Conservation (phyloP, 2,113 vertebrate genomes). For the Campylomormyrus numenius region DNA sequence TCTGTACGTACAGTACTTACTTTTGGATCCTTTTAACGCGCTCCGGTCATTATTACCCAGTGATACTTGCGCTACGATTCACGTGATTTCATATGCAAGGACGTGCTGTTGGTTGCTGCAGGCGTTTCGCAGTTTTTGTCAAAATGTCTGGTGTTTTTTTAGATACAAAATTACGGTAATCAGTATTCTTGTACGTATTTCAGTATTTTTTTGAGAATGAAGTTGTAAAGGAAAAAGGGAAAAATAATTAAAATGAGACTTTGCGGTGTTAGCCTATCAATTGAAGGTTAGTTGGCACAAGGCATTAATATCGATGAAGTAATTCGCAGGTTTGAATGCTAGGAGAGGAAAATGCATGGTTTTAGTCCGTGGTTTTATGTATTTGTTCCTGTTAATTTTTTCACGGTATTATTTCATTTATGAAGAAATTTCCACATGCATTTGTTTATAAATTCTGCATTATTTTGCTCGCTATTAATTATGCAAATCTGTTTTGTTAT, state of each 20-base stretch:
- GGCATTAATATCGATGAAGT: no score
- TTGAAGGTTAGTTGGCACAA: no score
- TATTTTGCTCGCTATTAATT: neutral
- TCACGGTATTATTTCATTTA: neutral
- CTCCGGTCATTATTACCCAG: neutral
- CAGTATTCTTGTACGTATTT: no score
- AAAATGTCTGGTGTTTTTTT: neutral
- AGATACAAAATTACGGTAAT: neutral
- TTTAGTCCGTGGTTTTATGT: neutral
- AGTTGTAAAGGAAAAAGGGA: no score
- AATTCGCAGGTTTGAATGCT: neutral
- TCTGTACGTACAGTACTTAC: neutral
- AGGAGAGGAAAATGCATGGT: neutral
- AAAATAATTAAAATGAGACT: no score
- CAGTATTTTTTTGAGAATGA: neutral
- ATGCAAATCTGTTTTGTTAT: neutral
- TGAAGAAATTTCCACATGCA: neutral
- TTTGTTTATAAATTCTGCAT: neutral
- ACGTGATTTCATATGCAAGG: neutral
- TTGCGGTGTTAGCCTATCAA: no score
- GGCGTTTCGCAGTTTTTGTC: neutral
- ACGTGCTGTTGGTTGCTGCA: neutral
- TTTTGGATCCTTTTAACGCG: neutral
- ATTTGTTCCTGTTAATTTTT: neutral
- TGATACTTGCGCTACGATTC: neutral